These are phyloP conservation scores for Lutjanus argentimaculatus DNA, from an alignment of 2,797 vertebrate genomes.

Conservation along the genomic window DNA sequence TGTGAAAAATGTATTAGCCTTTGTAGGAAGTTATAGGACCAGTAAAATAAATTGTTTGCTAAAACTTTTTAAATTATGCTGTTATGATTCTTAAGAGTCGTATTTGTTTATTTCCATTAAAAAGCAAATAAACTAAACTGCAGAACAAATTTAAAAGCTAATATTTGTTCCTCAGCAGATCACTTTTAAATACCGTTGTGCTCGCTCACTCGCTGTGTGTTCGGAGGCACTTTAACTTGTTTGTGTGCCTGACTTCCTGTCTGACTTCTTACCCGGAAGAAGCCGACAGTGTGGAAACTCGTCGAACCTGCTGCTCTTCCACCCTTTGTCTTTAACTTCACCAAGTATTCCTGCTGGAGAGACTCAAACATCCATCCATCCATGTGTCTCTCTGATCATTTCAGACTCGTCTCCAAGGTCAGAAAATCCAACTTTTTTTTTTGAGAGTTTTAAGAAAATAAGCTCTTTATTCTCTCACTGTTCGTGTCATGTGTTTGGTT, in stretches of 20 bases:
- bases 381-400: too few species aligned
- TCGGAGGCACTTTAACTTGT: not conserved
- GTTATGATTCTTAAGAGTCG: not conserved
- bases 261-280: not conserved
- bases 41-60: slow-evolving; percentile 2
- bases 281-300: not conserved
- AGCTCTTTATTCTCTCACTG: not conserved
- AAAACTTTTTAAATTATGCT: not conserved
- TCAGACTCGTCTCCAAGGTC: slow-evolving; percentile 15
- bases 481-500: not conserved
- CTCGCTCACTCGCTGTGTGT: slow-evolving; percentile 20
- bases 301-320: not conserved
- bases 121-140: not conserved
- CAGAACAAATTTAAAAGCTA: not conserved
- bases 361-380: not conserved
- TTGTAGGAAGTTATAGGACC: not conserved
- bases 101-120: slow-evolving; percentile 9
- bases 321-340: not conserved
- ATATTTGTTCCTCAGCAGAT: not conserved
- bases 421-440: not conserved
- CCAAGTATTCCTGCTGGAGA: not conserved
- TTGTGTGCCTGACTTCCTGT: slow-evolving; percentile 1
- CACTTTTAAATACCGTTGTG: not conserved
- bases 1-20: not conserved
- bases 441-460: not conserved